Base-by-base conservation (phyloP, 2,888 invertebrate genomes). In the Acrobasis repandana region DNA sequence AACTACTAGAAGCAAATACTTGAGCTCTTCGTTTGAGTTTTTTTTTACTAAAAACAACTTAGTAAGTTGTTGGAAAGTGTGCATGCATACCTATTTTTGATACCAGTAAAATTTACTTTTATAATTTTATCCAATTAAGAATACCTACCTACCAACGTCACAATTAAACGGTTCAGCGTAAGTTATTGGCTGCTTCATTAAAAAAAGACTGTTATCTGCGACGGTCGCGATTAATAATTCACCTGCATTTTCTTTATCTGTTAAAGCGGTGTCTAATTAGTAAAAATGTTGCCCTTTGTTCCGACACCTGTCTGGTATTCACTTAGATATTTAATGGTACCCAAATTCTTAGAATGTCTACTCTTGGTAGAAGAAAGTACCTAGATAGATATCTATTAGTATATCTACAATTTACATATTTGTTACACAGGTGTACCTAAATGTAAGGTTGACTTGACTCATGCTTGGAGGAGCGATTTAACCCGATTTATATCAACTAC, bases 231-330 rank as follows among this genome's bases (percentile, higher is more conserved):
- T 58, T 58, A 58, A 58, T 50, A 49, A 58, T 58, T 58, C 49
- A 50, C 15, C 20, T 58, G 58, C 50, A 58, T 49, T 50, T 58
- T 58, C 49, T 58, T 58, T 50, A 58, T 58, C 58, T 58, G 15
- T 49, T 58, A 58, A 58, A 49, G 49, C 49, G 49, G 20, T 28
- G 15, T 58, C 36, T 58, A 58, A 58, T 58, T 58, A 58, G 58
- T 58, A 58, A 58, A 58, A 58, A 49, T 49, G 49, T 38, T 38
- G 36, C 36, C 10, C 49, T 58, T 18, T 58, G 18, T 58, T 56
- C 56, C n/a, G 56, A 20, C 43, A 46, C 18, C 56, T 33, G 43
- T 54, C 34, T n/a, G 16, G 11, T 36, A 14, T 46, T 28, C 43
- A 15, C 20, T 46, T 10, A 6, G 56, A 15, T n/a, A 33, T 15